A percentile compares a stretch with the other conserved stretches of the same genome.
These are phyloP conservation scores for Pyrochroa serraticornis DNA, from an alignment of 2,888 invertebrate species.

Conservation along the genomic window DNA sequence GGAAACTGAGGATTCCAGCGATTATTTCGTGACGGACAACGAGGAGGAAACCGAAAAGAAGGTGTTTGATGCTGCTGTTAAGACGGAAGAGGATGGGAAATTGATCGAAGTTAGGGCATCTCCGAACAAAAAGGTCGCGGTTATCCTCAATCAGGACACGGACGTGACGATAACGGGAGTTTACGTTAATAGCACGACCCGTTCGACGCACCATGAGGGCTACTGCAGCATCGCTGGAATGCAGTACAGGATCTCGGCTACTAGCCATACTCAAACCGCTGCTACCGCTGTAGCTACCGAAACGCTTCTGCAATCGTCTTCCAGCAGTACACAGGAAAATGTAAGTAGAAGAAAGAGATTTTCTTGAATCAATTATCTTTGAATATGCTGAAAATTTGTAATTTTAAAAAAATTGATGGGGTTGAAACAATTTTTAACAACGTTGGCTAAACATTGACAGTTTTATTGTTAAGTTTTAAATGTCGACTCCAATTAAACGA, in stretches of 20 bases:
- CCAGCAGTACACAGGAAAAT: constrained; percentile 52
- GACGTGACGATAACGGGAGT: constrained; percentile 89
- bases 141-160: constrained; percentile 84
- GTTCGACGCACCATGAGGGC: constrained; percentile 78
- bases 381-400: too few relatives aligned
- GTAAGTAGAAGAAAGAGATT: constrained; percentile 48
- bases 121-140: constrained; percentile 69
- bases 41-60: constrained; percentile 58
- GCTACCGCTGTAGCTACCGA: constrained; percentile 79
- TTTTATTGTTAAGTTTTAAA: too few relatives aligned
- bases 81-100: constrained; percentile 61
- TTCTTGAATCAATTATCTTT: too few relatives aligned
- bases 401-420: too few relatives aligned
- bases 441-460: too few relatives aligned
- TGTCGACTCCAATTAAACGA: too few relatives aligned
- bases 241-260: constrained; percentile 88
- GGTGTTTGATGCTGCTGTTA: constrained; percentile 57
- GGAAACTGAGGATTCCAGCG: constrained; percentile 60
- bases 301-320: constrained; percentile 56
- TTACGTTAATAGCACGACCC: constrained; percentile 76
- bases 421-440: too few relatives aligned
- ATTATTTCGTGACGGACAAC: constrained; percentile 60
- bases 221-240: constrained; percentile 84
- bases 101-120: constrained; percentile 55
- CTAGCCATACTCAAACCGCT: constrained; percentile 84